These are phyloP conservation scores for Mesorhabditis spiculigera DNA, from an alignment of 2,888 invertebrate species.

Conservation along the genomic window DNA sequence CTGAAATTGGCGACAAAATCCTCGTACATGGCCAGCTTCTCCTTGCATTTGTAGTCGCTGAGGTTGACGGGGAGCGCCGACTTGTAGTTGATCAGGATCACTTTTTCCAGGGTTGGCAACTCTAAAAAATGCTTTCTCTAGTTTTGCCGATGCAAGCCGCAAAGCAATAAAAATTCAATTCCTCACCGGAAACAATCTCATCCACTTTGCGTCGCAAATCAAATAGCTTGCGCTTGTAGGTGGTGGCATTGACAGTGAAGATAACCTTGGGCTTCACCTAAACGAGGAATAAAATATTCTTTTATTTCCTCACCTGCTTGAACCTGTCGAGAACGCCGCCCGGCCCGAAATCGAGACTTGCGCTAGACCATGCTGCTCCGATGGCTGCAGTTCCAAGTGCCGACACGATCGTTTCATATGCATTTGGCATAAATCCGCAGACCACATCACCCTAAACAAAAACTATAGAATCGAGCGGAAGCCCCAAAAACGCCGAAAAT, in stretches of 20 bases:
- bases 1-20: slow-evolving; percentile 21
- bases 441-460: slow-evolving; percentile 61
- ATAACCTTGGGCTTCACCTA: slow-evolving; percentile 65
- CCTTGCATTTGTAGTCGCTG: slow-evolving; percentile 19
- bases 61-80: slow-evolving; percentile 21
- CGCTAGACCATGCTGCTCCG: slow-evolving; percentile 66
- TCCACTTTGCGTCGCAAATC: slow-evolving; percentile 63
- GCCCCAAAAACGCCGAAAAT: neutral
- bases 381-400: slow-evolving; percentile 65
- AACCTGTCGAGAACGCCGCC: slow-evolving; percentile 57
- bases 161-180: neutral
- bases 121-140: slow-evolving; percentile 18
- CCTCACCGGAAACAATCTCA: slow-evolving; percentile 58
- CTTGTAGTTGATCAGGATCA: slow-evolving; percentile 39
- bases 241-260: slow-evolving; percentile 65
- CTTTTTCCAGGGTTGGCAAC: slow-evolving; percentile 37
- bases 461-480: slow-evolving; percentile 13
- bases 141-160: too few relatives aligned
- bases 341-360: slow-evolving; percentile 66
- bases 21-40: slow-evolving; percentile 23
- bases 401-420: slow-evolving; percentile 63
- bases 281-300: neutral
- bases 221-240: slow-evolving; percentile 65
- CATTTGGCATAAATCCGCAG: slow-evolving; percentile 65
- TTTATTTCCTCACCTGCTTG: slow-evolving; percentile 24